Base-by-base conservation (phyloP, 2,888 invertebrate species). In the Pseudolycoriella hygida region DNA sequence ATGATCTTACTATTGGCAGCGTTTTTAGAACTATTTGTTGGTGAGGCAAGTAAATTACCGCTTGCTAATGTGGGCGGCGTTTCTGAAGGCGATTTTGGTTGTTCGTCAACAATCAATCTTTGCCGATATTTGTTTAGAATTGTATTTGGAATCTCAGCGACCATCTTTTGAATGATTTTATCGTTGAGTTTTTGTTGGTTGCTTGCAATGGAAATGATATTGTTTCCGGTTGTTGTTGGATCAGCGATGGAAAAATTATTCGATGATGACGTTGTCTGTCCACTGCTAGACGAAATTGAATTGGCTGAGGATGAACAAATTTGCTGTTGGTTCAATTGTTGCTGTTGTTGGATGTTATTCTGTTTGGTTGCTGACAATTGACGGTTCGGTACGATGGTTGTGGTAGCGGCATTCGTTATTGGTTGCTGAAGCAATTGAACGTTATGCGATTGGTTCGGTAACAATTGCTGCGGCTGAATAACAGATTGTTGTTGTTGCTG, bases 51-150 rank as follows among this genome's bases (percentile, higher is more conserved):
- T 11, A 60, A 52, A 40, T 19, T 41, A 37, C 20, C 25, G 3
- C 30, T 39, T 10, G 40, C 46, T 20, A 47, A 32, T 17, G 40
- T 45, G 39, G 58, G 56, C 20, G 58, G 57, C 34, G 66, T 60
- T 50, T 63, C 66, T 32, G 64, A 61, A 18, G 66, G 64, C 14
- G 66, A 64, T 52, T 66, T 66, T n/a, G 65, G 47, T 47, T 47
- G 65, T 49, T 64, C 63, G 50, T 64, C 65, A 44, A 59, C 60
- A 47, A 63, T 62, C 48, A 62, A 58, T 44, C 61, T 61, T 20
- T 60, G 61, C 49, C 60, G 57, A 25, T 57, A 55, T 47, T 56
- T 55, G 46, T 54, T 53, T 46, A 53, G 47, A 11, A 52, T 53
- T 48, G 53, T 52, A 46, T 53, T 53, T 19, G 55, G 54, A 41